Base-by-base conservation (phyloP, 2,797 vertebrate species). In the Thripadectes ignobilis region DNA sequence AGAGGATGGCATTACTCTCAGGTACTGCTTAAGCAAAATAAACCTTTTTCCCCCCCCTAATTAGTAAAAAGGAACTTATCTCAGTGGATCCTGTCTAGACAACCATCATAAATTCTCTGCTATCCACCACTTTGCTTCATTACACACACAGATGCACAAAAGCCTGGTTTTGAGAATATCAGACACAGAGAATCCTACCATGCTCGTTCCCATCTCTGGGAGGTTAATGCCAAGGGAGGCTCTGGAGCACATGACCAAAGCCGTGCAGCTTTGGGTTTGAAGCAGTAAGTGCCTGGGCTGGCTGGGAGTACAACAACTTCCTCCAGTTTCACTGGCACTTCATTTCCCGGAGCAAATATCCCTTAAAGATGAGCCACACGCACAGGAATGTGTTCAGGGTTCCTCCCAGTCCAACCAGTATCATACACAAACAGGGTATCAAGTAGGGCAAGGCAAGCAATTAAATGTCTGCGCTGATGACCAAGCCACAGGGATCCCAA, bases 321-420 rank as follows among this genome's bases (percentile, higher is more conserved):
- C 30, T 3, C 30, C 14, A 7, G 3, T 41, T 34, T 46, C 51
- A 63, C 30, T 15, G 27, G 38, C 41, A 78, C 54, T 34, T 75
- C 38, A n/a, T 41, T 17, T 68, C 30, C 46, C 19, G 52, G 20
- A 72, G 49, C 27, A 10, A 14, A 34, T 6, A 18, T 1, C 8
- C 52, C 75, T 78, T 12, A 10, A 57, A 27, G 6, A 15, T 0
- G 0, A 61, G 16, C 15, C 2, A 4, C 9, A 7, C 0, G 41
- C 15, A 29, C 2, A 78, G 58, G 26, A 18, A 29, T 1, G n/a
- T 6, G 7, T 9, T 29, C n/a, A 38, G 16, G 14, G 36, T 1
- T 73, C 23, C 20, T 48, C 54, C 12, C 54, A 24, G 12, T 8
- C 9, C 16, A 68, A 36, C 13, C 27, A 29, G 45, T 0, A 29